Conservation (phyloP, 1,140 invertebrate species). For the Rhopalosiphum maidis region DNA sequence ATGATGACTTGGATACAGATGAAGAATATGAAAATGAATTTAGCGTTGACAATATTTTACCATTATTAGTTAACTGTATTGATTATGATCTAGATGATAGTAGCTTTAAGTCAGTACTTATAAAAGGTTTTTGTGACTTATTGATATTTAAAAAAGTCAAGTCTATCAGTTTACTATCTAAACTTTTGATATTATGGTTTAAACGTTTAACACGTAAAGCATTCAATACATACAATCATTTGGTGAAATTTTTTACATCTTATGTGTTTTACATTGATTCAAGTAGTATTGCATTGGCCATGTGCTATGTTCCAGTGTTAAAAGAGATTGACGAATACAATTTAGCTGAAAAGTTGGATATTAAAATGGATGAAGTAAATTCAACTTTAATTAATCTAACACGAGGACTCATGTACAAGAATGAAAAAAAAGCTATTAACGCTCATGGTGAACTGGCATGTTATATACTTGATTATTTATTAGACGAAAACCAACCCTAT, state of each 20-base stretch:
- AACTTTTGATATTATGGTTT: constrained; percentile 48
- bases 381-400: constrained; percentile 28
- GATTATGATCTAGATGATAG: constrained; percentile 31
- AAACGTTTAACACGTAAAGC: not conserved
- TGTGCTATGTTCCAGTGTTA: constrained; percentile 53
- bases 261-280: constrained; percentile 43
- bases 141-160: constrained; percentile 39
- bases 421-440: constrained; percentile 11
- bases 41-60: not conserved
- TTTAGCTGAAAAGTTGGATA: not conserved
- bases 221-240: constrained; percentile 21
- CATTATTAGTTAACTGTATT: constrained; percentile 18
- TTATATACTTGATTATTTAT: constrained; percentile 45
- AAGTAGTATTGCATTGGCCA: constrained; percentile 40
- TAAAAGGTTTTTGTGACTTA: constrained; percentile 52
- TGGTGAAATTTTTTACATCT: constrained; percentile 17
- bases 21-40: not conserved
- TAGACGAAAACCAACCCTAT: constrained; percentile 22
- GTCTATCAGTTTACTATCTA: constrained; percentile 27
- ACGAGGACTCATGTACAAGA: not conserved
- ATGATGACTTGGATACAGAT: constrained; percentile 21
- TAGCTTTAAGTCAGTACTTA: constrained; percentile 25
- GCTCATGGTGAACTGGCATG: constrained; percentile 37
- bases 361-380: constrained; percentile 22
- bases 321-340: not conserved